phyloP scores from a whole-genome alignment of 2,888 invertebrate genomes.

The Cryptocephalus moraei region DNA sequence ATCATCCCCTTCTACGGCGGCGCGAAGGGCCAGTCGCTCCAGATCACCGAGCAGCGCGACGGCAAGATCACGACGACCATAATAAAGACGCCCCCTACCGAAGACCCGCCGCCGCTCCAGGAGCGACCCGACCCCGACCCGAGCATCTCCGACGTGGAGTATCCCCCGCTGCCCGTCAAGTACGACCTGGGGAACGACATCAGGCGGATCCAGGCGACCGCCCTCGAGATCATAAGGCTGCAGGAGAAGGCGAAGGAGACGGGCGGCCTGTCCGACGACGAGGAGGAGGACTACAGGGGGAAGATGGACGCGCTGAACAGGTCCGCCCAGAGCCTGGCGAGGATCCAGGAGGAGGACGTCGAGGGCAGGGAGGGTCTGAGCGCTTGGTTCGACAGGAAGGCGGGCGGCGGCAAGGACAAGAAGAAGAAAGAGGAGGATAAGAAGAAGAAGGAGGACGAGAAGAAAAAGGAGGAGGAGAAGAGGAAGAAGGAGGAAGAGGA shows the following conservation, averaged over 20 bases:
- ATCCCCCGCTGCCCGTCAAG: slow-evolving; percentile 30
- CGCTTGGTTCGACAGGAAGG: slow-evolving; percentile 32
- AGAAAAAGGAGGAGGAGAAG: slow-evolving; percentile 18
- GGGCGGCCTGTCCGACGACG: slow-evolving; percentile 44
- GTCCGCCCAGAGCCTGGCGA: slow-evolving; percentile 29
- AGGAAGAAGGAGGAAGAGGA: slow-evolving; percentile 18
- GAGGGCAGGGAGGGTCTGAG: slow-evolving; percentile 27
- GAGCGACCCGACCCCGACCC: slow-evolving; percentile 9
- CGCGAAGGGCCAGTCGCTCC: slow-evolving; percentile 57
- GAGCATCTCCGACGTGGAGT: slow-evolving; percentile 27
- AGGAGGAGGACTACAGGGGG: slow-evolving; percentile 47
- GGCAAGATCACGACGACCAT: slow-evolving; percentile 36
- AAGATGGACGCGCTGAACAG: slow-evolving; percentile 40
- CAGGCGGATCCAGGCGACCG: slow-evolving; percentile 46
- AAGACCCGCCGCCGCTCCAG: slow-evolving; percentile 7
- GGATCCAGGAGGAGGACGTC: slow-evolving; percentile 24
- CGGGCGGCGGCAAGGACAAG: slow-evolving; percentile 13
- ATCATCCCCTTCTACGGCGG: slow-evolving; percentile 61
- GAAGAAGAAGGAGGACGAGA: slow-evolving; percentile 16
- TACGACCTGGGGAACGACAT: slow-evolving; percentile 44
- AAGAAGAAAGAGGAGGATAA: slow-evolving; percentile 18
- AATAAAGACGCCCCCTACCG: slow-evolving; percentile 32
- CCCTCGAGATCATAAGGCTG: slow-evolving; percentile 47
- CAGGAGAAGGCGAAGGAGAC: slow-evolving; percentile 51
- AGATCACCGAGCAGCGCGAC: slow-evolving; percentile 45